Evolutionary conservation across 37 sponge, comb jelly and placozoan genomes (phyloP).

Genomic region (Tethya wilhelma): DNA sequence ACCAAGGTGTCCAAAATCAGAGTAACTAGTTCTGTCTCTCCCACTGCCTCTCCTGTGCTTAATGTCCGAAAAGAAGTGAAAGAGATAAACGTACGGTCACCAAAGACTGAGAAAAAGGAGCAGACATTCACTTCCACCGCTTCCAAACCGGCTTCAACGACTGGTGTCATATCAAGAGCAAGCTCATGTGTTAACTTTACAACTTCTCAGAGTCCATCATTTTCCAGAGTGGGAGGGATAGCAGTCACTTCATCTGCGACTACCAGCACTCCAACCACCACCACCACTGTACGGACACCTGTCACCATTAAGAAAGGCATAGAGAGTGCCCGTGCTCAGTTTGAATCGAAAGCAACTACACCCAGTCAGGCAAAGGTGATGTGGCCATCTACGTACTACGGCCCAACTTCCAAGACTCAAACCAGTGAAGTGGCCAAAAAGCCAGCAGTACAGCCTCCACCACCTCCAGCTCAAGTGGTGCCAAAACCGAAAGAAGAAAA

Average conservation of each 20-base stretch:
- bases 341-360: neutral
- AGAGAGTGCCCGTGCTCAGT: neutral
- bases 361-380: neutral
- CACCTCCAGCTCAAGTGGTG: neutral
- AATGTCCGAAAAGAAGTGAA: slow-evolving; percentile 17
- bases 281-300: neutral
- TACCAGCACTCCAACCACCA: neutral
- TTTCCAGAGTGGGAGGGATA: neutral
- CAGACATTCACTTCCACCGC: neutral
- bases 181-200: neutral
- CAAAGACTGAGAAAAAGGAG: neutral
- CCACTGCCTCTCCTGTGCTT: neutral
- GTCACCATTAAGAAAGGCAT: neutral
- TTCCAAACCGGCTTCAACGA: neutral
- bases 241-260: neutral
- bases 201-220: neutral
- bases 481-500: neutral
- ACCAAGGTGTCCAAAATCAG: slow-evolving; percentile 16
- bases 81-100: neutral
- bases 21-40: slow-evolving; percentile 11
- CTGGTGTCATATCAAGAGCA: neutral
- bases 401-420: neutral
- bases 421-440: too few relatives aligned
- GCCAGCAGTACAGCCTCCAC: neutral
- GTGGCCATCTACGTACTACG: neutral